Evolutionary conservation across 2,113 vertebrate genomes (phyloP), one percentile per base, ranked within the genome.

Genomic region (Seriola dumerili): DNA sequence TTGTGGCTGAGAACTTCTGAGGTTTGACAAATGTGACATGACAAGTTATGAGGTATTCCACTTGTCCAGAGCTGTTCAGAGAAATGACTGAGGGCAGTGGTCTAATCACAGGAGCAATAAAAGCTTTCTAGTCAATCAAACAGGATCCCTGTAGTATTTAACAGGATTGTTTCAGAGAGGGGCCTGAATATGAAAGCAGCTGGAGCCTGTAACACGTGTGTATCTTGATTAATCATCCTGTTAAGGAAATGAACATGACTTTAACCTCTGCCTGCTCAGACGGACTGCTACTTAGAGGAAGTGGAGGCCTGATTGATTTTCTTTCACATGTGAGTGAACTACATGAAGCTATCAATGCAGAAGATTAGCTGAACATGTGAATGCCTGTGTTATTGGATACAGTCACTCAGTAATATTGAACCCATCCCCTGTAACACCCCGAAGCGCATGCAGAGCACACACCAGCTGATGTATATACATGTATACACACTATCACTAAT

Each of bases 221-320:
- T 79, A 17, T 85, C 68, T 89, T 92, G 87, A 93, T 94, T 89
- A 94, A 93, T 94, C 81, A 89, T 88, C 85, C 85, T 90, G 88
- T 91, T 91, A 88, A 85, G 84, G 80, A 91, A 94, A 92, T 93
- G 90, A 93, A 90, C 88, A 88, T 25, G 73, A 76, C 8, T 48
- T 86, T 95, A 95, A 93, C 94, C 94, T 94, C 93, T 93, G 91
- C 87, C 92, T 87, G 89, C 93, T 88, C 55, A 80, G 89, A 92
- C 91, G 94, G 94, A 93, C 91, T 59, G 48, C 78, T 89, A 80
- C 88, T 94, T 92, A 93, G 88, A 90, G 92, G 85, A 88, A 85
- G 76, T 87, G 89, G 79, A 88, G 88, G 87, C 80, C 50, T 64
- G 86, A 96, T 95, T 93, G 96, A 96, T 96, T 96, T 96, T 87